Base-by-base conservation (phyloP, 1,140 invertebrate species). In the Brachystomella parvula region DNA sequence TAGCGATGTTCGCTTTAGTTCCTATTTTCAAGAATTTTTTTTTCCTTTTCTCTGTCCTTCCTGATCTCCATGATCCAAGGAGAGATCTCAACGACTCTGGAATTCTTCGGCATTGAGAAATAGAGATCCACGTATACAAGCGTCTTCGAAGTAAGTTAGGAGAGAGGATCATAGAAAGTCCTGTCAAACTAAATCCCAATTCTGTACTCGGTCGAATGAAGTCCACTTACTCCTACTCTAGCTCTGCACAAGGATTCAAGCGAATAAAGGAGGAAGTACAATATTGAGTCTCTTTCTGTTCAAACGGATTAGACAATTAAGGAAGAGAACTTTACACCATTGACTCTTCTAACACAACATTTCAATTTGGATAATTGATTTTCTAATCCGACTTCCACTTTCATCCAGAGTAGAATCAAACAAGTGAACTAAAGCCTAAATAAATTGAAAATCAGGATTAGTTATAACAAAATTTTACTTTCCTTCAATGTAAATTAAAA, bases 311-410 rank as follows among this genome's bases (percentile, higher is more conserved):
- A 39, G 35, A 39, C 6, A 39, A 19, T 9, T 39, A 19, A 19
- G 49, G 49, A 6, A 21, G 49, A 19, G 15, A 19, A 15, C 24
- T 30, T 30, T 3, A 12, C 24, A 12, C 30, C 30, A 59, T 29
- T 59, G 57, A 15, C 9, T 53, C 24, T 26, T 3, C 57, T 12
- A 59, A 59, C 57, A 59, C 57, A 59, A 29, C 9, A 28, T 31
- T 59, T 59, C 57, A 29, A 28, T 59, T 21, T 59, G 30, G 24
- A 3, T 31, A 28, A 29, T 31, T 59, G 26, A 29, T 59, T 59
- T 31, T 29, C 3, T 12, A 26, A 28, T 31, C 26, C 2, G 39
- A 44, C 19, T 19, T 44, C 39, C 19, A 44, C 39, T 26, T 24
- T 3, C 57, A 59, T 31, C 57, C 24, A 17, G 49, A 26, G 49